Percentiles rank a stretch among this genome's conserved stretches.
Evolutionary conservation across 2,888 invertebrate species (phyloP).

Genomic region (Synergus laeviventris): DNA sequence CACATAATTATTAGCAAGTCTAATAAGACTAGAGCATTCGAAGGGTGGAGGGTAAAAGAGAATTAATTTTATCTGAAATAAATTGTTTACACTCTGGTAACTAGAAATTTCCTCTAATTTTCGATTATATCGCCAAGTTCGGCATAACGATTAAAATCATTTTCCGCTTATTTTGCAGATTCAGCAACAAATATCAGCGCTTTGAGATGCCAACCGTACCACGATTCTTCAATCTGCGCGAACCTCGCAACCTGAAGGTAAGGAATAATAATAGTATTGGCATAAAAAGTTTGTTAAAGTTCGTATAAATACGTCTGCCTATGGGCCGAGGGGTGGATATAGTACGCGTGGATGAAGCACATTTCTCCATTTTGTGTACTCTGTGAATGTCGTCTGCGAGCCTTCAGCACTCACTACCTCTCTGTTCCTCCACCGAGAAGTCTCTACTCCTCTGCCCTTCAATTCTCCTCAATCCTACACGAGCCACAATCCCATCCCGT

Average conservation of each 20-base stretch:
- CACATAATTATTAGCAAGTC: no score
- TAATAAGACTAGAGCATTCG: no score
- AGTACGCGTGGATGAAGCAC: slow-evolving; percentile 10
- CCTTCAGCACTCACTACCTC: neutral
- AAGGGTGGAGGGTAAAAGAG: no score
- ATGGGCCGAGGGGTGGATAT: neutral
- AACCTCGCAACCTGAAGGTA: slow-evolving; percentile 75
- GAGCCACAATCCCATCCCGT: neutral
- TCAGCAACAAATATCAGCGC: slow-evolving; percentile 51
- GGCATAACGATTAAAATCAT: neutral
- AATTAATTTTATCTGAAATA: no score
- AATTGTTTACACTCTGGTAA: no score
- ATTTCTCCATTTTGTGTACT: slow-evolving; percentile 17
- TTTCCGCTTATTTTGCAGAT: neutral
- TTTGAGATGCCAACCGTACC: slow-evolving; percentile 65
- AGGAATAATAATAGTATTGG: slow-evolving; percentile 50
- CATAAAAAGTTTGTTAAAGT: neutral
- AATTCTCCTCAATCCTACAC: neutral
- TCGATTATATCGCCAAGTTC: neutral
- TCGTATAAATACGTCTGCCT: neutral
- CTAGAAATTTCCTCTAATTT: no score
- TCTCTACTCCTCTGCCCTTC: neutral
- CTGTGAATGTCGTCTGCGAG: neutral
- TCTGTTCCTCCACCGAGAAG: neutral
- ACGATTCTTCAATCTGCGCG: slow-evolving; percentile 71